Conservation (phyloP, 2,797 vertebrate species). For the Perodicticus potto region DNA sequence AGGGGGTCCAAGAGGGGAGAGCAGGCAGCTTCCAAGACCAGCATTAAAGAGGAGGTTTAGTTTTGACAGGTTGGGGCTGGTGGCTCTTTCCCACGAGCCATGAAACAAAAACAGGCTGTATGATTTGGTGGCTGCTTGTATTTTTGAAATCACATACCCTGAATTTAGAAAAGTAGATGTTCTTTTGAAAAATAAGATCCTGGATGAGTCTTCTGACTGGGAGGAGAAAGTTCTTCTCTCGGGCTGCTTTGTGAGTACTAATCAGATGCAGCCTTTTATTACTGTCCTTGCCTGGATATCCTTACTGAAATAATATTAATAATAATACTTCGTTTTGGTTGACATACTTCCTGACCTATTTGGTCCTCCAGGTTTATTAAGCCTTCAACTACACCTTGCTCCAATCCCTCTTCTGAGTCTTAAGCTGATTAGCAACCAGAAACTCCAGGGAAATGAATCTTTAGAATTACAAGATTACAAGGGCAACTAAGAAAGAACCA, state of each 20-base stretch:
- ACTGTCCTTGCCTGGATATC: not conserved
- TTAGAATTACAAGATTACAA: not conserved
- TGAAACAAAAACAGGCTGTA: not conserved
- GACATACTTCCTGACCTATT: slow-evolving; percentile 16
- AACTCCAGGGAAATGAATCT: not conserved
- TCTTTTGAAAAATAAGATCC: slow-evolving; percentile 7
- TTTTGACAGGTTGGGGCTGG: not conserved
- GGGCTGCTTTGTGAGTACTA: not conserved
- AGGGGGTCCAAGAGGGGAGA: not conserved
- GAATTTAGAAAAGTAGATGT: slow-evolving; percentile 55
- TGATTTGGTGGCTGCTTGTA: not conserved
- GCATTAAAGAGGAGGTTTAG: not conserved
- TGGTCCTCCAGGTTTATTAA: slow-evolving; percentile 61
- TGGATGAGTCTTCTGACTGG: not conserved
- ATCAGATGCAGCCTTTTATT: not conserved
- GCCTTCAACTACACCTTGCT: slow-evolving; percentile 28
- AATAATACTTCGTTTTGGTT: slow-evolving; percentile 37
- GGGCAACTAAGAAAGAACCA: not conserved
- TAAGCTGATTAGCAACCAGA: not conserved
- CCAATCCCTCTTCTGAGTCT: not conserved
- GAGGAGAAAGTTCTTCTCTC: slow-evolving; percentile 8
- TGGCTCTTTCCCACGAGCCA: not conserved
- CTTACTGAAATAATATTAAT: not conserved
- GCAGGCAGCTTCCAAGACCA: not conserved
- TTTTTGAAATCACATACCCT: not conserved